A percentile compares a stretch with the other conserved stretches of the same genome.
phyloP scores from a whole-genome alignment of 2,113 vertebrate genomes.

The Phalacrocorax carbo region DNA sequence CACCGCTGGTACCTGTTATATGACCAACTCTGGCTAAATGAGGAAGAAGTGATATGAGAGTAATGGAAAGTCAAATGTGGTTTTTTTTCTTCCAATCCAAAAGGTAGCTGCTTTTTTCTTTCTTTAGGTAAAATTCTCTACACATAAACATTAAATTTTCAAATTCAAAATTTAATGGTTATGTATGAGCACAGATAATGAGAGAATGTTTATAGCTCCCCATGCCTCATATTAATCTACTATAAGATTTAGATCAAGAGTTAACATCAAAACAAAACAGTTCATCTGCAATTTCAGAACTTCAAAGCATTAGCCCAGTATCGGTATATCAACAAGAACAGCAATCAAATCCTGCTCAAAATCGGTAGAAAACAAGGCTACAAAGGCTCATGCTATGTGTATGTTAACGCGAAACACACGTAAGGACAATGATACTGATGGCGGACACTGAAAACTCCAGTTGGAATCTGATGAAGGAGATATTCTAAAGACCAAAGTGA shows the following conservation, averaged over 20 bases:
- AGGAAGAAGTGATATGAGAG: background rate
- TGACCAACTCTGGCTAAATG: background rate
- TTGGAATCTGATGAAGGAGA: background rate
- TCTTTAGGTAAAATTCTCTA: background rate
- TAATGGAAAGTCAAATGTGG: background rate
- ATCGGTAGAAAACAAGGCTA: background rate
- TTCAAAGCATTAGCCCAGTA: background rate
- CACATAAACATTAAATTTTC: constrained; percentile 19
- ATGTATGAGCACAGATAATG: constrained; percentile 52
- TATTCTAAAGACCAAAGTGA: background rate
- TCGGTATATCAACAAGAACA: background rate
- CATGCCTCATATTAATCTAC: background rate
- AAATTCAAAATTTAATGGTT: constrained; percentile 24
- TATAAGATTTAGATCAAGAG: background rate
- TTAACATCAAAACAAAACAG: background rate
- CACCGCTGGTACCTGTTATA: background rate
- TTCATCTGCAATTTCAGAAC: background rate
- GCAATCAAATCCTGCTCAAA: background rate
- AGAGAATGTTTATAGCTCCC: constrained; percentile 61
- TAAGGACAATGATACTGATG: background rate
- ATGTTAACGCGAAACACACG: background rate
- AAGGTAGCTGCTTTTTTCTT: constrained; percentile 58
- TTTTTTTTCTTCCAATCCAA: background rate
- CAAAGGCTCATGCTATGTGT: background rate
- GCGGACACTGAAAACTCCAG: background rate